phyloP scores from a whole-genome alignment of 2,797 vertebrate species.

The Xiphophorus birchmanni region DNA sequence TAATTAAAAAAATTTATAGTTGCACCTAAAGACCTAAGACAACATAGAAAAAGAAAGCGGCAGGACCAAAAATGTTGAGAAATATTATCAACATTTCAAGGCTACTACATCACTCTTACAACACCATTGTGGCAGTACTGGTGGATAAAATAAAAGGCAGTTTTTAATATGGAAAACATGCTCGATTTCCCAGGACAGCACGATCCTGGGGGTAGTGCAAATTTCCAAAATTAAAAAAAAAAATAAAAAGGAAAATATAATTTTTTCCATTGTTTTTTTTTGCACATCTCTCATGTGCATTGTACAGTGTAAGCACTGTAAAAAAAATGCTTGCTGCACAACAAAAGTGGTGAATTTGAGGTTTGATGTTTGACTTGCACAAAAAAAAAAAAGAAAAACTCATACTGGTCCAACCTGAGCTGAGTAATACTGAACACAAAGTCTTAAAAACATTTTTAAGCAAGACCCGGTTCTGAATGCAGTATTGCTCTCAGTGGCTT shows the following conservation, averaged over 20 bases:
- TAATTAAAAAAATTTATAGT: not conserved
- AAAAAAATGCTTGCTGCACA: not conserved
- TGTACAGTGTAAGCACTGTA: not conserved
- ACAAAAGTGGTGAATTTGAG: not conserved
- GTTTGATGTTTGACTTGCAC: not conserved
- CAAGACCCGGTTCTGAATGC: not conserved
- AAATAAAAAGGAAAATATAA: not conserved
- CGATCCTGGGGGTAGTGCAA: not conserved
- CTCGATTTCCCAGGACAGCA: not conserved
- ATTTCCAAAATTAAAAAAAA: not conserved
- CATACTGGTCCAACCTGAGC: not conserved
- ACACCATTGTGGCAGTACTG: not conserved
- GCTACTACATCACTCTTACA: not conserved
- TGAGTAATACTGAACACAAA: not conserved
- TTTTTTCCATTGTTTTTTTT: too few species aligned
- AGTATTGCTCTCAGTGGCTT: not conserved
- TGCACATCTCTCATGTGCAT: not conserved
- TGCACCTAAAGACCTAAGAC: not conserved
- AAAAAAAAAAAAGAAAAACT: not conserved
- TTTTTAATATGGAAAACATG: not conserved
- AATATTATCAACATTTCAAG: not conserved
- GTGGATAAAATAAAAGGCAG: not conserved
- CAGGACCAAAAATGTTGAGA: not conserved
- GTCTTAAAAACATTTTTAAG: not conserved
- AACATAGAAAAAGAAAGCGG: not conserved